Evolutionary conservation across 2,888 invertebrate species (phyloP).

Genomic region (Megalurothrips usitatus): DNA sequence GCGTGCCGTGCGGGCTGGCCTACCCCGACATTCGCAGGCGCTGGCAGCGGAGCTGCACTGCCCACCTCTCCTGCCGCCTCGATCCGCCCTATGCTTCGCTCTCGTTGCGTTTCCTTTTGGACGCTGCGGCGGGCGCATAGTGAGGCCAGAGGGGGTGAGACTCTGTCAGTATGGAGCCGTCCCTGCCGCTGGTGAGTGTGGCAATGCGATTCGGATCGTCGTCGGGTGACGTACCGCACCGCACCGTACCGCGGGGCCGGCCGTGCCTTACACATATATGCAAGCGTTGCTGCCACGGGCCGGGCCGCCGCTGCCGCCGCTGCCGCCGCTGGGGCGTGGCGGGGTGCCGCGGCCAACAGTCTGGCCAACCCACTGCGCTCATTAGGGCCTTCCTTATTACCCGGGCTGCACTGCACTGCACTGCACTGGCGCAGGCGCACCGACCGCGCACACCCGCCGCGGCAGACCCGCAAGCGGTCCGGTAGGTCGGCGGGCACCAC

Average conservation of each 20-base stretch:
- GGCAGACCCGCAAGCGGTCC: not conserved
- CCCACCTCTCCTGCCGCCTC: no score
- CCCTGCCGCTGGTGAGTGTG: no score
- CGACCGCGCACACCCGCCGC: not conserved
- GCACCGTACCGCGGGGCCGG: not conserved
- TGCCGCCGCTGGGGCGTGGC: not conserved
- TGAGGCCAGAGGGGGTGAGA: no score
- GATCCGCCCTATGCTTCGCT: no score
- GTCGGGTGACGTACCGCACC: not conserved
- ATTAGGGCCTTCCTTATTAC: constrained; percentile 20
- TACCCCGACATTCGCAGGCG: no score
- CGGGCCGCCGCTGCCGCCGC: not conserved
- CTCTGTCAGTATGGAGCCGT: no score
- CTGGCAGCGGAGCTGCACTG: no score
- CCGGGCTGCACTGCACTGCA: not conserved
- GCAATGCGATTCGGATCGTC: constrained; percentile 21
- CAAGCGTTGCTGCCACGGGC: not conserved
- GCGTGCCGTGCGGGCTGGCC: no score
- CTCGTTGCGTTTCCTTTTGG: no score
- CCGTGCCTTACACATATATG: not conserved
- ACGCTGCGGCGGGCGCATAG: no score
- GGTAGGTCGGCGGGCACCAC: not conserved
- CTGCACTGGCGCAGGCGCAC: not conserved
- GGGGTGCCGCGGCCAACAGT: not conserved
- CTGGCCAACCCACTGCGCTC: constrained; percentile 18